These are phyloP conservation scores for Actinostola sp. DNA, from an alignment of 92 coral and sea anemone species.

Conservation along the genomic window DNA sequence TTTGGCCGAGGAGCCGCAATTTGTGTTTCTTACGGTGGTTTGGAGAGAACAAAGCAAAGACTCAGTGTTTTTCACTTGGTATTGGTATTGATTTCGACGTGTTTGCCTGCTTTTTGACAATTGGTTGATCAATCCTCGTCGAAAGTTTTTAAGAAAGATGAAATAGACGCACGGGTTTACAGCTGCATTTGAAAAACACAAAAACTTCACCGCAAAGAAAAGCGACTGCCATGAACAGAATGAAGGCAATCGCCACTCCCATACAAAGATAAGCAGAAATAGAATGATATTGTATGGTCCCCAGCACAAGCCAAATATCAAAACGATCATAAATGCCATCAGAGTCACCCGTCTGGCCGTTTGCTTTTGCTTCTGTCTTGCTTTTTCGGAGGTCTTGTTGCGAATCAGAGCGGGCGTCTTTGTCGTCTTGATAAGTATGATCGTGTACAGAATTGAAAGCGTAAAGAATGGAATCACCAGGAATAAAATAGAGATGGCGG, in stretches of 20 bases:
- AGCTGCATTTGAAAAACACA: conserved; percentile 33
- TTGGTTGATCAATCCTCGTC: conserved; percentile 29
- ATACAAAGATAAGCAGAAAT: conserved; percentile 24
- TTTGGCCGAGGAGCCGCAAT: not conserved
- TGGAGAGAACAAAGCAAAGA: not conserved
- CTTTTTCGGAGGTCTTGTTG: conserved; percentile 4
- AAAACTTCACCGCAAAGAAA: conserved; percentile 20
- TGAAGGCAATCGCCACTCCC: conserved; percentile 23
- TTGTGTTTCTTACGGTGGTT: conserved; percentile 5
- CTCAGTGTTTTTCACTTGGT: too few relatives aligned
- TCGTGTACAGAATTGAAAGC: conserved; percentile 26
- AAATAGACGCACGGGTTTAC: conserved; percentile 58
- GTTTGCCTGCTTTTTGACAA: conserved; percentile 2
- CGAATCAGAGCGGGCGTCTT: conserved; percentile 2
- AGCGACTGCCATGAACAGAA: conserved; percentile 23
- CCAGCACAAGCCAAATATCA: conserved; percentile 38
- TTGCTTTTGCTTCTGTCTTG: conserved; percentile 22
- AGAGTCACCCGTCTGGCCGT: conserved; percentile 32
- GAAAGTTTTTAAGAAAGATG: conserved; percentile 51
- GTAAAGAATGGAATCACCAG: conserved; percentile 29
- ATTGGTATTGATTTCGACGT: not conserved
- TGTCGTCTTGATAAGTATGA: conserved; percentile 28
- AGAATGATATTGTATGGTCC: conserved; percentile 24
- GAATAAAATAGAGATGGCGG: conserved; percentile 3
- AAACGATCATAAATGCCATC: conserved; percentile 39